These are phyloP conservation scores for Hirtodrosophila cameraria DNA, from an alignment of 2,888 invertebrate species.

Conservation along the genomic window DNA sequence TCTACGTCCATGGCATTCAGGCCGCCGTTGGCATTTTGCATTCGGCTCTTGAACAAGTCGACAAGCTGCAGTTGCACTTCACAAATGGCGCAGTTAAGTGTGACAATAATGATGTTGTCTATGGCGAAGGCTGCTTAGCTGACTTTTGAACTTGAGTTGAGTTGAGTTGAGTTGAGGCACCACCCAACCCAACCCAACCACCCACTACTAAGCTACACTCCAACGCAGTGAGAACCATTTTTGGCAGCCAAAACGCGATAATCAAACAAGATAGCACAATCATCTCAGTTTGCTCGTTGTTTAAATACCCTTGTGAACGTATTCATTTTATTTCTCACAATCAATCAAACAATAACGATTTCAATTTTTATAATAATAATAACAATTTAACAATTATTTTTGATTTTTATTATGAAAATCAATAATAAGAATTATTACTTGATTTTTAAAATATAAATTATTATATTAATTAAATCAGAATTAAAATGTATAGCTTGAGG, in stretches of 20 bases:
- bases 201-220: neutral
- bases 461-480: too few relatives aligned
- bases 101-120: constrained; percentile 70
- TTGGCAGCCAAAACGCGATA: constrained; percentile 44
- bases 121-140: constrained; percentile 33
- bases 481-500: too few relatives aligned
- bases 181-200: neutral
- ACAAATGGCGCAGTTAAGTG: constrained; percentile 63
- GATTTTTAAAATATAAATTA: too few relatives aligned
- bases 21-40: constrained; percentile 62
- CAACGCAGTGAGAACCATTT: constrained; percentile 1
- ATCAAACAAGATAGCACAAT: constrained; percentile 14
- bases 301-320: too few relatives aligned
- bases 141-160: constrained; percentile 32
- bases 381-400: too few relatives aligned
- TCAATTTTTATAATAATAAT: too few relatives aligned
- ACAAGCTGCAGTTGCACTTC: constrained; percentile 57
- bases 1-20: constrained; percentile 7
- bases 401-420: too few relatives aligned
- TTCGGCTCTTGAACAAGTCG: constrained; percentile 58
- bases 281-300: too few relatives aligned
- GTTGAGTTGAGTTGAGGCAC: too few relatives aligned
- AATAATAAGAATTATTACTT: too few relatives aligned
- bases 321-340: too few relatives aligned
- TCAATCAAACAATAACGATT: too few relatives aligned